These are phyloP conservation scores for Dromaius novaehollandiae DNA, from an alignment of 2,113 vertebrate species.

Conservation along the genomic window DNA sequence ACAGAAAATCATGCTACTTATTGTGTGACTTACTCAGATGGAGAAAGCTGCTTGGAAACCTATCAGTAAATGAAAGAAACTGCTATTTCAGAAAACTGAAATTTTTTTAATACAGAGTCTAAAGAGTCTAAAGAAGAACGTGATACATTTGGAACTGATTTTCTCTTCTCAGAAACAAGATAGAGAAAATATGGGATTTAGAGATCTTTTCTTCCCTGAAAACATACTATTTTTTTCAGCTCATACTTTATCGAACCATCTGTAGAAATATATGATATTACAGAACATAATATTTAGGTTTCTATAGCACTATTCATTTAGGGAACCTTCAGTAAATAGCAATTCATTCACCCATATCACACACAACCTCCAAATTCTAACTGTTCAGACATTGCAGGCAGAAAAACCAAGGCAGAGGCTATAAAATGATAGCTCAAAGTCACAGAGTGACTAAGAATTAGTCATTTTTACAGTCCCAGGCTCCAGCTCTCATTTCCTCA, in stretches of 20 bases:
- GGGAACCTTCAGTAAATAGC: background rate
- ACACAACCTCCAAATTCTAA: fast-evolving
- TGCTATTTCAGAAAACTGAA: slow-evolving; percentile 22
- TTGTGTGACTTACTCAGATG: background rate
- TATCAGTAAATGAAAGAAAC: background rate
- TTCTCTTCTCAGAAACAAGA: background rate
- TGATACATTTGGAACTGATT: background rate
- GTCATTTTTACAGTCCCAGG: no score
- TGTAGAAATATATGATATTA: background rate
- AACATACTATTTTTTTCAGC: background rate
- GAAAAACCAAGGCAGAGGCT: background rate
- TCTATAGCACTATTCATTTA: background rate
- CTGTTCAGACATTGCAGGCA: background rate
- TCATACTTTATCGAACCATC: background rate
- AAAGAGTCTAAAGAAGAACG: background rate
- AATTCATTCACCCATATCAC: background rate
- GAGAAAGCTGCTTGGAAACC: slow-evolving; percentile 28
- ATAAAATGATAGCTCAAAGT: background rate
- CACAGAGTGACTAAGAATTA: background rate
- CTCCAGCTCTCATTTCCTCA: background rate
- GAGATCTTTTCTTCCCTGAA: background rate
- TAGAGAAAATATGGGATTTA: background rate
- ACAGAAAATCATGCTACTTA: slow-evolving; percentile 11
- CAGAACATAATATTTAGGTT: background rate
- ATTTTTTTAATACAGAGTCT: background rate